Base-by-base conservation (phyloP, 2,113 vertebrate genomes). In the Gorsachius goisagi region DNA sequence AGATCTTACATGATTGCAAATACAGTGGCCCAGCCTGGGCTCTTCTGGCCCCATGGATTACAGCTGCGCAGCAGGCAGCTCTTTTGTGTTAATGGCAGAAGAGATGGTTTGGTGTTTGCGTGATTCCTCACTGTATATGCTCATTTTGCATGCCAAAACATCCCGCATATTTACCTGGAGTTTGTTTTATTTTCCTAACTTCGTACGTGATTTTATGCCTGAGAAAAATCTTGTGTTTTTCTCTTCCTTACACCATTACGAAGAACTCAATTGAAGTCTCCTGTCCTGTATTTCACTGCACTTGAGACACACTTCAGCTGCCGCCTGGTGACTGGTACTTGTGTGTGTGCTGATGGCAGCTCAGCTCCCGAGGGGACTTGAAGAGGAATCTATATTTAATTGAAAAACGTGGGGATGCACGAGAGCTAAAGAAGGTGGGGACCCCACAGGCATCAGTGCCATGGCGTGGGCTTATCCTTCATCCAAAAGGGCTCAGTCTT, bases 31-130 rank as follows among this genome's bases (percentile, higher is more conserved):
- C 27, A 27, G 18, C 7, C 15, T 6, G 33, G 58, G 44, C 12
- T 8, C 3, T 58, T 35, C 15, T 14, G 3, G 23, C 39, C 30
- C 0, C 0, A 3, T 35, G 47, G 18, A 13, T 58, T 33, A 37
- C 32, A 60, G 39, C n/a, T 53, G 45, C 13, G 3, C 12, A 23
- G 21, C 39, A 12, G 64, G 35, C 12, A 32, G 17, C 24, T 62
- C 5, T 37, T 60, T 7, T n/a, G 74, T 18, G 28, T 44, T 24
- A 28, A 44, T 1, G 47, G 41, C 13, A 6, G 49, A 15, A 2
- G 5, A 24, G 39, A 12, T 63, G 8, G 44, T 22, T 53, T 16
- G 24, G 14, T 18, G 24, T 58, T 64, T 9, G 28, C 14, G 2
- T 6, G 11, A 24, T 41, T 55, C 28, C 39, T 50, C 39, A 4